phyloP scores from a whole-genome alignment of 2,113 vertebrate genomes.

The human region GRCh38 chr17:66196501-66197000 shows the following conservation, averaged over 20 bases:
- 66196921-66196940: not conserved
- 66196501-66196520: no score
- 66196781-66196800: not conserved
- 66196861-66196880: not conserved
- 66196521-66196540: no score
- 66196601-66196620: no score
- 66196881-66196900: not conserved
- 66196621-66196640: not conserved
- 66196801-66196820: not conserved
- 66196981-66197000: slow-evolving; percentile 18
- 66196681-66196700: not conserved
- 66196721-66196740: not conserved
- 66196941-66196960: not conserved
- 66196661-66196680: not conserved
- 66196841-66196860: not conserved
- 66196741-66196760: not conserved
- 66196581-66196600: no score
- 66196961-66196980: slow-evolving; percentile 8
- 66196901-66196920: not conserved
- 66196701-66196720: not conserved
- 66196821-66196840: not conserved
- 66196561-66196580: no score
- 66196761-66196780: not conserved
- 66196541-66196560: no score
- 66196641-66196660: not conserved